Evolutionary conservation across 2,797 vertebrate genomes (phyloP).

Genomic region (Lepilemur ruficaudatus): DNA sequence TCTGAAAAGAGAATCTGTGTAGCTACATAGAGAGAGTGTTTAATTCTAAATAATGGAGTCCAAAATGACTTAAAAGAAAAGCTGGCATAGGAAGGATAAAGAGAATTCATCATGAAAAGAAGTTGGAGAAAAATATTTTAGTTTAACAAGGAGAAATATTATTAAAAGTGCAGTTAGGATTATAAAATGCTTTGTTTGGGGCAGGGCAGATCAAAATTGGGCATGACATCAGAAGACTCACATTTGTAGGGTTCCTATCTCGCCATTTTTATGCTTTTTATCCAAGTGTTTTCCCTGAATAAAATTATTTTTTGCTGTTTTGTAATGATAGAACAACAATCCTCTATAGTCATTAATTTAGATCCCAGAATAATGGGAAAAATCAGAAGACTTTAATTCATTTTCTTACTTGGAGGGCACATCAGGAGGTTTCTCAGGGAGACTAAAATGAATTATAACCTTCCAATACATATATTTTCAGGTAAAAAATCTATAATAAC

Average conservation of each 20-base stretch:
- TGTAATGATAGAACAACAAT: not conserved
- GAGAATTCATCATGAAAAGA: not conserved
- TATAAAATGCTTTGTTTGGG: not conserved
- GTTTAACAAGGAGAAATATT: not conserved
- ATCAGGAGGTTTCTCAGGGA: not conserved
- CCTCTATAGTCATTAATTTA: not conserved
- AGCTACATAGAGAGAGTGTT: not conserved
- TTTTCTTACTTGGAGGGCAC: not conserved
- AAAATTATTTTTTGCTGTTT: not conserved
- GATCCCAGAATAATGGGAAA: not conserved
- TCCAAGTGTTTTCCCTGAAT: not conserved
- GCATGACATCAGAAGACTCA: not conserved
- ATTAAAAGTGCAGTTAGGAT: not conserved
- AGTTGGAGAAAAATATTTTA: not conserved
- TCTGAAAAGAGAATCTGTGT: not conserved
- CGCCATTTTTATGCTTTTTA: not conserved
- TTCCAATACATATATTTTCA: not conserved
- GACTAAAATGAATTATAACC: constrained; percentile 35
- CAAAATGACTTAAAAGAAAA: not conserved
- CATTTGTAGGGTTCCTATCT: not conserved
- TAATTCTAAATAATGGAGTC: not conserved
- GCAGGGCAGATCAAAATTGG: not conserved
- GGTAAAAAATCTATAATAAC: not conserved
- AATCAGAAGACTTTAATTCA: not conserved
- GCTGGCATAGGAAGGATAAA: not conserved